A percentile compares a stretch with the other conserved stretches of the same genome.
These are phyloP conservation scores for Villa cingulata DNA, from an alignment of 2,888 invertebrate genomes.

Conservation along the genomic window DNA sequence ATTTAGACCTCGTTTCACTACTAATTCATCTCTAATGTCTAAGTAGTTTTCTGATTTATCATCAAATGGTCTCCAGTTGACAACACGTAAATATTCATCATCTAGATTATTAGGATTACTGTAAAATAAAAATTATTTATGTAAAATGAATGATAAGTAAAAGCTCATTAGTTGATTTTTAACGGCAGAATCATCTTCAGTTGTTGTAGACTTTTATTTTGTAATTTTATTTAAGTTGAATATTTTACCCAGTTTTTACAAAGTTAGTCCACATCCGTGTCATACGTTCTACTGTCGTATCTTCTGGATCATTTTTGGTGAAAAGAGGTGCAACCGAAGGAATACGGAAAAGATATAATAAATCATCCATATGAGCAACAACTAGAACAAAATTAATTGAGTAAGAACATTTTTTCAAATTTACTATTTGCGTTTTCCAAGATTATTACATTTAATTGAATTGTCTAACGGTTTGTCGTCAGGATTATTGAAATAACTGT, in stretches of 20 bases:
- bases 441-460: background rate
- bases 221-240: too few relatives aligned
- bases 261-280: slow-evolving; percentile 37
- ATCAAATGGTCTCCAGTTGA: slow-evolving; percentile 32
- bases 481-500: slow-evolving; percentile 39
- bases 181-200: too few relatives aligned
- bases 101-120: slow-evolving; percentile 33
- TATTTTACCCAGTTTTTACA: slow-evolving; percentile 24
- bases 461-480: slow-evolving; percentile 38
- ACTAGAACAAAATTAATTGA: slow-evolving; percentile 22
- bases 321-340: slow-evolving; percentile 27
- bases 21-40: slow-evolving; percentile 27
- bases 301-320: slow-evolving; percentile 31
- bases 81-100: slow-evolving; percentile 27
- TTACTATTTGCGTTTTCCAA: too few relatives aligned
- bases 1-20: slow-evolving; percentile 26
- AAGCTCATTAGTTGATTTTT: too few relatives aligned
- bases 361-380: slow-evolving; percentile 38
- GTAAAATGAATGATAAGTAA: too few relatives aligned
- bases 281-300: slow-evolving; percentile 31
- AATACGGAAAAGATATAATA: slow-evolving; percentile 34
- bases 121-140: too few relatives aligned
- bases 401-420: too few relatives aligned
- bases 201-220: too few relatives aligned
- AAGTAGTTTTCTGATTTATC: slow-evolving; percentile 29